A percentile compares a stretch with the other conserved stretches of the same genome.
Evolutionary conservation across 2,888 invertebrate species (phyloP).

Genomic region (Pterobdella sp.): DNA sequence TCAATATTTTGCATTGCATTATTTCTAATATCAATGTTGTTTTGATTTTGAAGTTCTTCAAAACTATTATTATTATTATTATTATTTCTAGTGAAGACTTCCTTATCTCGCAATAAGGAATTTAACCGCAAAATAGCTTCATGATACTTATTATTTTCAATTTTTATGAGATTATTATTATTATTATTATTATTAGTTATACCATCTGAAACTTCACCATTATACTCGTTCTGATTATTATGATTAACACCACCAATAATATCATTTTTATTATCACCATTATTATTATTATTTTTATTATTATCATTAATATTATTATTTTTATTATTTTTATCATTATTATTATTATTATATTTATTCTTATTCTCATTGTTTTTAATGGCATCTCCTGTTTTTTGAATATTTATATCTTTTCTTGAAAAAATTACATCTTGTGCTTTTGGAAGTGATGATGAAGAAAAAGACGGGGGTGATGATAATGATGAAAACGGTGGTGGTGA

Average conservation of each 20-base stretch:
- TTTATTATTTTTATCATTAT: neutral
- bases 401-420: neutral
- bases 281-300: neutral
- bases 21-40: neutral
- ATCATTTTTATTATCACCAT: neutral
- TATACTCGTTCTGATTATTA: too few relatives aligned
- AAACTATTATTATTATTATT: constrained; percentile 3
- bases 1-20: neutral
- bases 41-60: too few relatives aligned
- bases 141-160: neutral
- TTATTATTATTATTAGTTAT: constrained; percentile 5
- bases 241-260: neutral
- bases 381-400: neutral
- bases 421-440: neutral
- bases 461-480: neutral
- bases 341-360: neutral
- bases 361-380: neutral
- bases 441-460: constrained; percentile 9
- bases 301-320: constrained; percentile 1
- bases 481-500: constrained; percentile 9
- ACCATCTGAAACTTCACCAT: too few relatives aligned
- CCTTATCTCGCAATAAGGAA: neutral
- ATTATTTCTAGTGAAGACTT: neutral
- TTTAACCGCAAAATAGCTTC: neutral
- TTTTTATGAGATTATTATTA: neutral